Conservation (phyloP, 2,888 invertebrate genomes). For the Eubasilissa splendida region DNA sequence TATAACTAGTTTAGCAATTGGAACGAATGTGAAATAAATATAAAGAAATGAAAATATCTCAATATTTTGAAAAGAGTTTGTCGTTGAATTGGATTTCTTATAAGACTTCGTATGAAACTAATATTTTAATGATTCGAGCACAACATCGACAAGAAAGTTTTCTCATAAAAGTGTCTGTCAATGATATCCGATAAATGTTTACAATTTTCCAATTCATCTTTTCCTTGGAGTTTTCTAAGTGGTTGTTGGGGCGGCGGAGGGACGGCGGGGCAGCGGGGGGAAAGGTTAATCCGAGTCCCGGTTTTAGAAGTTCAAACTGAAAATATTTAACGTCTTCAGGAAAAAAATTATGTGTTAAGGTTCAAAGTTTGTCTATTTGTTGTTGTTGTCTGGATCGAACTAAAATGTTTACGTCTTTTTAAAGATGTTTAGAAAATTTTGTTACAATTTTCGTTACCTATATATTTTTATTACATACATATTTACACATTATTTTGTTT, state of each 20-base stretch:
- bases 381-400: neutral
- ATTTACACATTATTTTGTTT: too few relatives aligned
- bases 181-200: conserved; percentile 43
- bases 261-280: neutral
- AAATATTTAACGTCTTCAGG: conserved; percentile 19
- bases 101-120: conserved; percentile 22
- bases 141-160: conserved; percentile 42
- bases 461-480: too few relatives aligned
- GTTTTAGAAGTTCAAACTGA: conserved; percentile 19
- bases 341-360: conserved; percentile 32
- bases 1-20: too few relatives aligned
- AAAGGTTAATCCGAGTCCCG: neutral
- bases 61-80: too few relatives aligned
- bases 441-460: too few relatives aligned
- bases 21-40: too few relatives aligned
- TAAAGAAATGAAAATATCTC: neutral
- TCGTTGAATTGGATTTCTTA: conserved; percentile 10
- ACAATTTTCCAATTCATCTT: conserved; percentile 43
- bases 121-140: conserved; percentile 30
- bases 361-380: conserved; percentile 27
- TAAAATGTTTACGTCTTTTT: too few relatives aligned
- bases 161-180: conserved; percentile 52
- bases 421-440: too few relatives aligned
- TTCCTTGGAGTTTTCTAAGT: conserved; percentile 28
- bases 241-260: conserved; percentile 4